Percentiles rank a stretch among this genome's conserved stretches.
Conservation (phyloP, 1,140 invertebrate genomes). For the Hetaerina americana region DNA sequence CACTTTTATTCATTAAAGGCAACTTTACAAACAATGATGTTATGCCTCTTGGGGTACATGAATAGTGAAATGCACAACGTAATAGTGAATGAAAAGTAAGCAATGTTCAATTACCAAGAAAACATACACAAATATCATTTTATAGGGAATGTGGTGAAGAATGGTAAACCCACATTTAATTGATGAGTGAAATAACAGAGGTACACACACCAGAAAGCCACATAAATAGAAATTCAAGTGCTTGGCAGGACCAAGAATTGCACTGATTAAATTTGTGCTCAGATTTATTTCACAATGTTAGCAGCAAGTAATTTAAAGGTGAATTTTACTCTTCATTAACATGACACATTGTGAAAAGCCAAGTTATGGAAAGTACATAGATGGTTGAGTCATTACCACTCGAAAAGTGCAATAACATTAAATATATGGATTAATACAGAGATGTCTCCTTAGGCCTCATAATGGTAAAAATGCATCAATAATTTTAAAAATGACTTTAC, state of each 20-base stretch:
- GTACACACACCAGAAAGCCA: not conserved
- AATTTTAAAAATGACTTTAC: not conserved
- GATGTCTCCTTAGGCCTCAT: not conserved
- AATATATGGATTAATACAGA: not conserved
- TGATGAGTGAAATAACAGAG: not conserved
- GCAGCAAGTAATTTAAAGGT: not conserved
- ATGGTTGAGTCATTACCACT: not conserved
- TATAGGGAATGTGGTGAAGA: not conserved
- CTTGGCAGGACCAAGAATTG: not conserved
- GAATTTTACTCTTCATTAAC: not conserved
- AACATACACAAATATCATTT: not conserved
- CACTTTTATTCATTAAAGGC: conserved; percentile 7
- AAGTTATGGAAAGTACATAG: not conserved
- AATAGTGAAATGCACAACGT: not conserved
- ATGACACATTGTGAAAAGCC: not conserved
- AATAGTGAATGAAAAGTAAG: not conserved
- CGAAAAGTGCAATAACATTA: not conserved
- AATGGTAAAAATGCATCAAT: not conserved
- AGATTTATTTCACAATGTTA: not conserved
- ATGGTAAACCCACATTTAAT: not conserved
- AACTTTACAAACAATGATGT: conserved; percentile 2
- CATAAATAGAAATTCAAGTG: not conserved
- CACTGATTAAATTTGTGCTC: not conserved
- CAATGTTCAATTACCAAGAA: not conserved
- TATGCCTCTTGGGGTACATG: not conserved